A percentile compares a stretch with the other conserved stretches of the same genome.
These are phyloP conservation scores for Trissoscelio sp. DNA, from an alignment of 2,888 invertebrate species.

Conservation along the genomic window DNA sequence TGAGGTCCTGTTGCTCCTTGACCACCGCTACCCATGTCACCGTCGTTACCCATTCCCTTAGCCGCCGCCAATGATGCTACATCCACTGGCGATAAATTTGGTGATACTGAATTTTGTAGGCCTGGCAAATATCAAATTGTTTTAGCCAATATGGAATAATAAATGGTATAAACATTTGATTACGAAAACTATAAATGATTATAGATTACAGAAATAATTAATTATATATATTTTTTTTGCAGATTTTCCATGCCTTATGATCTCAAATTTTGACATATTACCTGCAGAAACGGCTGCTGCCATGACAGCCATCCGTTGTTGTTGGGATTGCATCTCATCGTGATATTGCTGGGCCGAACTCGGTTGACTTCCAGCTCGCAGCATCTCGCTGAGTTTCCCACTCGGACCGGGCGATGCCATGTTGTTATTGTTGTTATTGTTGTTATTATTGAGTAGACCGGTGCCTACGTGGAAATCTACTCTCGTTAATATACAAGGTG, in stretches of 20 bases:
- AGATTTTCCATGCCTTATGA: no score
- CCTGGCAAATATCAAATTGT: constrained; percentile 75
- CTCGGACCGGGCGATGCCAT: constrained; percentile 83
- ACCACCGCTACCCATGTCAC: constrained; percentile 80
- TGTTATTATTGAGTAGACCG: constrained; percentile 88
- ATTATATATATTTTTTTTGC: no score
- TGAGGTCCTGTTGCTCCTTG: constrained; percentile 82
- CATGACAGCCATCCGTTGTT: constrained; percentile 83
- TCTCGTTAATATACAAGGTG: constrained; percentile 79
- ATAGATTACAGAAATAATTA: no score
- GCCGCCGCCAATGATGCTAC: constrained; percentile 82
- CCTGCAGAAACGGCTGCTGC: constrained; percentile 82
- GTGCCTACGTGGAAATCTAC: constrained; percentile 85
- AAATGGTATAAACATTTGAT: no score
- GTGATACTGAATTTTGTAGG: constrained; percentile 82
- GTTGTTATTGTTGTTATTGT: constrained; percentile 87
- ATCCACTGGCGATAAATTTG: constrained; percentile 82
- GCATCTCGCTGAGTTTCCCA: constrained; percentile 82
- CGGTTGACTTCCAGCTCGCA: constrained; percentile 81
- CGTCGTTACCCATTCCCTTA: constrained; percentile 84
- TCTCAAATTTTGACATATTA: constrained; percentile 55
- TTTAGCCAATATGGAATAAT: no score
- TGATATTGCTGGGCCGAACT: constrained; percentile 82
- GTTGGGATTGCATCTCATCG: constrained; percentile 88
- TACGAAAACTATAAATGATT: no score